These are phyloP conservation scores for Harpegnathos saltator DNA, from an alignment of 1,140 invertebrate genomes.

Conservation along the genomic window DNA sequence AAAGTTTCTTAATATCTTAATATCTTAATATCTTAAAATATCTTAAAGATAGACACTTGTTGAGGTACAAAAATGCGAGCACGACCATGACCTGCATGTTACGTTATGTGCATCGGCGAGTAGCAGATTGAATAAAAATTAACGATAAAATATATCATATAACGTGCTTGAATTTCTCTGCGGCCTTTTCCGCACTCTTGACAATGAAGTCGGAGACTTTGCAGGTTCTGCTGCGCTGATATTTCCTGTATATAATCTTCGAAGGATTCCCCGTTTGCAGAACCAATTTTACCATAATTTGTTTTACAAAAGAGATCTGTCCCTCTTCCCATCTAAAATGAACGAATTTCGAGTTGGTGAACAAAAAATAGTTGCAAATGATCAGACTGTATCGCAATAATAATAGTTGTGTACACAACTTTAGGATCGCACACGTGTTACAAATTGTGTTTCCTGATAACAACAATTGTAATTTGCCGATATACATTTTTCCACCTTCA, in stretches of 20 bases:
- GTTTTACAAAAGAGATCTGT: slow-evolving; percentile 9
- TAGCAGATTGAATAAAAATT: not conserved
- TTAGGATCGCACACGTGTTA: not conserved
- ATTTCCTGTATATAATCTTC: slow-evolving; percentile 72
- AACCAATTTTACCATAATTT: slow-evolving; percentile 48
- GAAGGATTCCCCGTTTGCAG: not conserved
- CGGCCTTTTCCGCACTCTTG: slow-evolving; percentile 3
- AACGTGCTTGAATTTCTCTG: not conserved
- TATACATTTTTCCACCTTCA: not conserved
- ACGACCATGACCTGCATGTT: too few relatives aligned
- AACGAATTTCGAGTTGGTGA: slow-evolving; percentile 8
- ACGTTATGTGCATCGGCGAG: too few relatives aligned
- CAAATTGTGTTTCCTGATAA: not conserved
- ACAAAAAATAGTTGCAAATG: not conserved
- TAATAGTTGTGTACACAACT: not conserved
- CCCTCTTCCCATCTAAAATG: slow-evolving; percentile 27
- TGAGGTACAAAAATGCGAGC: not conserved
- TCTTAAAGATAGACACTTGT: slow-evolving; percentile 5
- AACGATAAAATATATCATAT: not conserved
- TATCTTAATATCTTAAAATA: too few relatives aligned
- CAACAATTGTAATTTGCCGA: not conserved
- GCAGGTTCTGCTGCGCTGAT: slow-evolving; percentile 61
- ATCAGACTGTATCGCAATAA: not conserved
- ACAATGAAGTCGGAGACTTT: slow-evolving; percentile 57
- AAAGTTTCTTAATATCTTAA: too few relatives aligned